These are phyloP conservation scores for Chrysolina americana DNA, from an alignment of 2,888 invertebrate genomes.

Conservation along the genomic window DNA sequence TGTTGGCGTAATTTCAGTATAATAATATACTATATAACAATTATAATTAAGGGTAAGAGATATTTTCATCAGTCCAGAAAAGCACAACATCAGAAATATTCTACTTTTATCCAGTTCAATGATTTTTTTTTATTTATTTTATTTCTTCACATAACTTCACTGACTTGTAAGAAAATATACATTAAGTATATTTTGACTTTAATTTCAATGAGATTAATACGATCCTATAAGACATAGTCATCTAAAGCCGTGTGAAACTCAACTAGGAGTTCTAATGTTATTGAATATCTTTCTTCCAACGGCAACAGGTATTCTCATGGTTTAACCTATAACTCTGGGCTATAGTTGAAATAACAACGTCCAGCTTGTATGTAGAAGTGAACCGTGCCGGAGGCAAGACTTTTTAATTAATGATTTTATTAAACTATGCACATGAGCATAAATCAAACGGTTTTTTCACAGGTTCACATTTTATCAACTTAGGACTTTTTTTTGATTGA, in stretches of 20 bases:
- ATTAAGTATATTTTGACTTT: too few relatives aligned
- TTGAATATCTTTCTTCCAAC: slow-evolving; percentile 16
- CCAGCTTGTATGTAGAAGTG: slow-evolving; percentile 20
- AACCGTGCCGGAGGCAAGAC: slow-evolving; percentile 20
- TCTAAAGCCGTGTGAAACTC: not conserved
- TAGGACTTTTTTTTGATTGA: not conserved
- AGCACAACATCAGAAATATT: too few relatives aligned
- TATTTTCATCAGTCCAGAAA: too few relatives aligned
- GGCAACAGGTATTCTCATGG: not conserved
- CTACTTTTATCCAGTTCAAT: too few relatives aligned
- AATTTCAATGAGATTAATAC: not conserved
- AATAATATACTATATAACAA: too few relatives aligned
- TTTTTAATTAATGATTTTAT: slow-evolving; percentile 27
- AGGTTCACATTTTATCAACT: not conserved
- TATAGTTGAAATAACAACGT: slow-evolving; percentile 14
- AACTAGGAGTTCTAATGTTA: slow-evolving; percentile 2
- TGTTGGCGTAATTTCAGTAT: too few relatives aligned
- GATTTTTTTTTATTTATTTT: too few relatives aligned
- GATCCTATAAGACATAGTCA: not conserved
- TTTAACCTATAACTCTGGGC: slow-evolving; percentile 31
- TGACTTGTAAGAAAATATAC: too few relatives aligned
- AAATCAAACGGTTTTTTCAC: slow-evolving; percentile 13
- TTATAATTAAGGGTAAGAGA: too few relatives aligned
- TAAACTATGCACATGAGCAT: slow-evolving; percentile 12
- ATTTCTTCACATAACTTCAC: too few relatives aligned